phyloP scores from a whole-genome alignment of 2,113 vertebrate genomes.

The Ceyx margarethae region DNA sequence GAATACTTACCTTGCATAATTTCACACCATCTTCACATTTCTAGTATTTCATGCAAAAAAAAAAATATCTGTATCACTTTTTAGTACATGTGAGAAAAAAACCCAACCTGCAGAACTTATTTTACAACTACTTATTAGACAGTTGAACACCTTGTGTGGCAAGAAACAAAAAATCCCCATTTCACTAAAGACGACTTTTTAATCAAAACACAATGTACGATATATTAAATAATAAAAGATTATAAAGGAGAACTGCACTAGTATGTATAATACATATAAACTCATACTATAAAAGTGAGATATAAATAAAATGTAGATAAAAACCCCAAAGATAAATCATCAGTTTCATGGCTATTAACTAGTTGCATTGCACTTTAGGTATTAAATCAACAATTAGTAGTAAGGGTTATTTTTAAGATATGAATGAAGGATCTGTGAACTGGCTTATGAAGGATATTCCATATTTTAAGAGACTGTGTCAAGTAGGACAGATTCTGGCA shows the following conservation, averaged over 20 bases:
- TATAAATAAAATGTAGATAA: not conserved
- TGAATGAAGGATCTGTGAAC: not conserved
- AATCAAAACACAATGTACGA: not conserved
- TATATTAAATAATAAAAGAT: not conserved
- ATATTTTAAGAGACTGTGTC: not conserved
- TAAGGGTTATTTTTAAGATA: not conserved
- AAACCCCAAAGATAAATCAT: not conserved
- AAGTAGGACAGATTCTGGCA: not conserved
- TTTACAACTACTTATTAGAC: not conserved
- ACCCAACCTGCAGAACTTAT: not conserved
- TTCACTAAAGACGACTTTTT: not conserved
- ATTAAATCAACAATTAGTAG: not conserved
- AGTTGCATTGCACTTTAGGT: not conserved
- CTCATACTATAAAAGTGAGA: not conserved
- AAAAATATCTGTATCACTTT: not conserved
- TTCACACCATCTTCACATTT: not conserved
- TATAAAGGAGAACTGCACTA: not conserved
- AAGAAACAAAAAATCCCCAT: not conserved
- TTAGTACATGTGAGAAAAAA: not conserved
- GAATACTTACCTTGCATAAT: not conserved
- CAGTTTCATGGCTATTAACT: not conserved
- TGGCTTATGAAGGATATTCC: not conserved
- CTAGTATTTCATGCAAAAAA: not conserved
- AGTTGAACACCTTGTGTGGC: not conserved
- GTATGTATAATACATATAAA: not conserved